Evolutionary conservation across 1,140 invertebrate species (phyloP), one percentile per base, ranked within the genome.

Genomic region (Drosophila tsacasi): DNA sequence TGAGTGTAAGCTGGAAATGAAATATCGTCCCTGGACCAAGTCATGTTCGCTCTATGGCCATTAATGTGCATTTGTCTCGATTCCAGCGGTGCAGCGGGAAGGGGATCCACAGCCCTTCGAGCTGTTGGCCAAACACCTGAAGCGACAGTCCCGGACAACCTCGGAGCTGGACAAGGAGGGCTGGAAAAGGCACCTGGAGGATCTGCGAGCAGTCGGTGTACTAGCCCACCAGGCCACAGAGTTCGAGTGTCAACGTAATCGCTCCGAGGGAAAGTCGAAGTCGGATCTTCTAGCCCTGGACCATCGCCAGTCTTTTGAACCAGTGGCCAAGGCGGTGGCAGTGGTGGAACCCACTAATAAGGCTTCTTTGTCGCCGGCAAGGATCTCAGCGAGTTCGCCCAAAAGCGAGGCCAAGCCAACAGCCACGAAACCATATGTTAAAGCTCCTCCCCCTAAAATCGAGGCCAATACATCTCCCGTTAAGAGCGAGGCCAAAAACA

Each of bases 1-100:
- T 83, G 94, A 96, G 94, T 95, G 96, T 96, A 94, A 94, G 94
- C 94, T 64, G 23, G 35, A 47, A 37, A 21, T 47, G 5, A 47
- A 65, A 60, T 57, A 57, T 65, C 44, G 44, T 32, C 12, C 39
- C 37, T 12, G 21, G 39, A 57, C 15, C 54, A 10, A n/a, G 23
- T n/a, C 21, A 25, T n/a, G 9, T 13, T 13, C 15, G 9, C n/a
- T 39, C n/a, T n/a, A 23, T 13, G 21, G 8, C 15, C 21, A 39
- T 12, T 57, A 57, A 57, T 39, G 0, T 12, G 21, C 2, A 19
- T n/a, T 15, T 35, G 0, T 42, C 12, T 52, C 21, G 8, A 15
- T 63, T 35, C 27, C 75, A 95, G 95, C 95, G 83, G 94, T 95
- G 40, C 85, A 91, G 49, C 83, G 94, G n/a, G 93, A 93, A 58